Evolutionary conservation across 2,888 invertebrate genomes (phyloP), one percentile per base, ranked within the genome.

Genomic region (Mythimna loreyi): DNA sequence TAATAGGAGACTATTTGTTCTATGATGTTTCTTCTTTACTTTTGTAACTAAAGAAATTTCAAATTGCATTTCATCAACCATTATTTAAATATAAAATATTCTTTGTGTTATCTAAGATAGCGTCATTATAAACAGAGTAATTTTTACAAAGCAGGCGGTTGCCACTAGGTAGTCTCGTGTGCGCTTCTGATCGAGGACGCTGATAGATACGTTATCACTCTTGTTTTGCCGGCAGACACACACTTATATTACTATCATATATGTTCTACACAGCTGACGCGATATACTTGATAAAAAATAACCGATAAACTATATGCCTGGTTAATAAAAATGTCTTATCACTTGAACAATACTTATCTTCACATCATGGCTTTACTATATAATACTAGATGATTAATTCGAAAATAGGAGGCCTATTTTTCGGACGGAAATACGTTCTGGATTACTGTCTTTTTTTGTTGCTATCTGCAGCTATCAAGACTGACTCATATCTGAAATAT

Each of bases 301-400:
- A 57, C 25, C 52, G 80, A 77, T 75, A 74, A 61, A 30, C 59
- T 43, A 66, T 62, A 43, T 50, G 65, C 55, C 55, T 45, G 65
- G 43, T 66, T 64, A 45, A 61, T 76, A 77, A 66, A 75, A 52
- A 49, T 47, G 5, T 33, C 65, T 74, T 78, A 78, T 77, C 67
- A 30, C 40, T 19, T 59, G 63, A 21, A 40, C 13, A 50, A 61
- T 47, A 30, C 36, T 47, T 62, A 57, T 67, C 49, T 58, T 40
- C 5, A 33, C n/a, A 67, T 53, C 40, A 45, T 67, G 23, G 11
- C 40, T 61, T 67, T 45, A 52, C 8, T 40, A 40, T 40, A 40
- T 40, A 19, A 40, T 16, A 16, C 16, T 16, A 40, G 40, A 40
- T 5, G 40, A 40, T 16, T 40, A 40, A 6, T 40, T 6, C 16